These are phyloP conservation scores for Dendronephthya gigantea DNA, from an alignment of 64 coral and sea anemone genomes.

Conservation along the genomic window DNA sequence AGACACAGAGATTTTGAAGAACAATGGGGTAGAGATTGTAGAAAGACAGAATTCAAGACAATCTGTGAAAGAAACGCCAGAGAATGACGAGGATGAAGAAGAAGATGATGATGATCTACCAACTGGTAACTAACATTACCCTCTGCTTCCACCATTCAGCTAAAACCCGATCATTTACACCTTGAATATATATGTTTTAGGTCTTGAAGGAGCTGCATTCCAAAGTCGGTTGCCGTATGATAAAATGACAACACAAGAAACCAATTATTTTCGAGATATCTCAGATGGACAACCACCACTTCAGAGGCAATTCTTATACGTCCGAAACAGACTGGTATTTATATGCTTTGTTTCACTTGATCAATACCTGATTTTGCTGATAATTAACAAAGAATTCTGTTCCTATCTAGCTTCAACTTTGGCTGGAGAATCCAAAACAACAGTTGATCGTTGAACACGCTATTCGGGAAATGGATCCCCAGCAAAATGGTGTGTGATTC, in stretches of 20 bases:
- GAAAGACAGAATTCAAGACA: neutral
- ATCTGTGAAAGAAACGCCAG: constrained; percentile 17
- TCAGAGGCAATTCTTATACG: constrained; percentile 80
- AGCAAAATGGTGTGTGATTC: constrained; percentile 66
- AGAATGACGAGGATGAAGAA: constrained; percentile 55
- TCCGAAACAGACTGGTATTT: constrained; percentile 91
- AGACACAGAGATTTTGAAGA: constrained; percentile 66
- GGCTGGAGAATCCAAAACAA: constrained; percentile 81
- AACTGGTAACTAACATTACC: constrained; percentile 43
- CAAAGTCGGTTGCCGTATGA: constrained; percentile 82
- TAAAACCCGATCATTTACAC: no score
- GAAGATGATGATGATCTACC: constrained; percentile 93
- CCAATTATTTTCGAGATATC: constrained; percentile 83
- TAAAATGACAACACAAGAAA: constrained; percentile 97
- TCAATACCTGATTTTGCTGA: neutral
- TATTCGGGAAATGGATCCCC: constrained; percentile 63
- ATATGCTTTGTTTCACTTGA: neutral
- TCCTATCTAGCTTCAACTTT: constrained; percentile 57
- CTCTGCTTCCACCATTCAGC: no score
- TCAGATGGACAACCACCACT: constrained; percentile 75
- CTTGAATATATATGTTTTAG: constrained; percentile 7
- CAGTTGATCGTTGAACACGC: constrained; percentile 63
- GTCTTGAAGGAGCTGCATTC: constrained; percentile 89
- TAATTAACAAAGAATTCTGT: neutral
- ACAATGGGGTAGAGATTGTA: constrained; percentile 30